Conservation (phyloP, 2,797 vertebrate species). For the Melanotaenia pygmaea region DNA sequence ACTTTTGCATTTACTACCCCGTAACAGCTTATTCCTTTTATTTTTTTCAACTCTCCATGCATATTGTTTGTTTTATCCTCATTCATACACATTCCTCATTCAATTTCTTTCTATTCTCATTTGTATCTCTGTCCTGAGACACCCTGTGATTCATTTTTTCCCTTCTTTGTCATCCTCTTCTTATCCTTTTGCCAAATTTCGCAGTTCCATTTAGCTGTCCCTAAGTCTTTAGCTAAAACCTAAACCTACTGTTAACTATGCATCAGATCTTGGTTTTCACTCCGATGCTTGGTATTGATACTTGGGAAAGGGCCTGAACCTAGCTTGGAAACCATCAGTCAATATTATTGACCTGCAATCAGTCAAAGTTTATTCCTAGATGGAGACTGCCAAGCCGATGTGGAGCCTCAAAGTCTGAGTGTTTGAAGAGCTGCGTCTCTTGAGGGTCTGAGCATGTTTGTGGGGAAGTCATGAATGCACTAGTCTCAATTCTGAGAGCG, state of each 20-base stretch:
- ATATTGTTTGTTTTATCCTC: constrained; percentile 4
- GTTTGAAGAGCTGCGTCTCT: constrained; percentile 45
- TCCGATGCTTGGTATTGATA: constrained; percentile 54
- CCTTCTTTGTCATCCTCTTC: constrained; percentile 3
- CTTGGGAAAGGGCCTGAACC: constrained; percentile 50
- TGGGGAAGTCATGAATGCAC: constrained; percentile 44
- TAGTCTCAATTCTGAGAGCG: constrained; percentile 41
- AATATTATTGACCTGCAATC: constrained; percentile 77
- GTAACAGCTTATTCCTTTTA: constrained; percentile 8
- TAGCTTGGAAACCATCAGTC: constrained; percentile 69
- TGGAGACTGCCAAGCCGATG: constrained; percentile 55
- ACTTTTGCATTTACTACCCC: constrained; percentile 10
- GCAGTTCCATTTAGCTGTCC: constrained; percentile 3
- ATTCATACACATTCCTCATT: constrained; percentile 1
- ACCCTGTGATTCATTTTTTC: background rate
- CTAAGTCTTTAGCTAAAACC: background rate
- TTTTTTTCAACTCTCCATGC: background rate
- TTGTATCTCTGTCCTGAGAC: background rate
- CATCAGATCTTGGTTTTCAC: constrained; percentile 25
- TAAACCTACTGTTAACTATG: constrained; percentile 24
- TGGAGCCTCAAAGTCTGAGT: constrained; percentile 77
- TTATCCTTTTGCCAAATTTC: background rate
- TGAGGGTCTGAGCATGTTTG: constrained; percentile 41
- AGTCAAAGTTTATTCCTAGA: constrained; percentile 66
- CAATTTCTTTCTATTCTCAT: background rate